Evolutionary conservation across 2,113 vertebrate genomes (phyloP).

Genomic region (Anolis carolinensis): DNA sequence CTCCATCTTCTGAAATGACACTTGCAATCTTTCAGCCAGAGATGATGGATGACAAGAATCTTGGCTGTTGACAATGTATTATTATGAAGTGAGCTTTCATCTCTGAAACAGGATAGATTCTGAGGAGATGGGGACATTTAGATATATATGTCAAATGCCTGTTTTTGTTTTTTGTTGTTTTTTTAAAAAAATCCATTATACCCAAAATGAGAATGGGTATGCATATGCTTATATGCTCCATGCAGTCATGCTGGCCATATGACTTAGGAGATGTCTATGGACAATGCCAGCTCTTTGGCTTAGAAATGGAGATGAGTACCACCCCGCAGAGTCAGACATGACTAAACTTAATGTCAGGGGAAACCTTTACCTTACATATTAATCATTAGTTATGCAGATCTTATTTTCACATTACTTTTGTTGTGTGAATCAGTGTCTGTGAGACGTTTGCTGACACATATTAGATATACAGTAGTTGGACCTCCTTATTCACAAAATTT

Average conservation of each 20-base stretch:
- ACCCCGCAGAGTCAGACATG: no score
- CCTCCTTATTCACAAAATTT: no score
- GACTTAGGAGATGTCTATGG: no score
- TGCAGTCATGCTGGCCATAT: no score
- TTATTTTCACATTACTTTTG: neutral
- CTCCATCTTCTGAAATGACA: neutral
- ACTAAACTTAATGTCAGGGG: no score
- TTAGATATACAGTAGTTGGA: no score
- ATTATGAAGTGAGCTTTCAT: neutral
- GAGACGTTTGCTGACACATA: no score
- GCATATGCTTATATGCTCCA: neutral
- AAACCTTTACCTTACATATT: no score
- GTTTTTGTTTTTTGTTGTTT: neutral
- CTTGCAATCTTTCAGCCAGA: neutral
- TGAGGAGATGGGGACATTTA: neutral
- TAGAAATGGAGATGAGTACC: no score
- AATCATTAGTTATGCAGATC: neutral
- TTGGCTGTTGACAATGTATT: constrained; percentile 7
- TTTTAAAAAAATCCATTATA: neutral
- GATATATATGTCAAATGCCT: neutral
- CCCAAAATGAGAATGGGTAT: neutral
- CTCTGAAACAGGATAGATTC: constrained; percentile 4
- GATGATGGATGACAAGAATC: neutral
- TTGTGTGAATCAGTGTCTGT: neutral
- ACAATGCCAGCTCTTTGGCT: no score